A percentile compares a stretch with the other conserved stretches of the same genome.
Evolutionary conservation across 1,140 invertebrate genomes (phyloP).

Genomic region (Drosophila grimshawi): DNA sequence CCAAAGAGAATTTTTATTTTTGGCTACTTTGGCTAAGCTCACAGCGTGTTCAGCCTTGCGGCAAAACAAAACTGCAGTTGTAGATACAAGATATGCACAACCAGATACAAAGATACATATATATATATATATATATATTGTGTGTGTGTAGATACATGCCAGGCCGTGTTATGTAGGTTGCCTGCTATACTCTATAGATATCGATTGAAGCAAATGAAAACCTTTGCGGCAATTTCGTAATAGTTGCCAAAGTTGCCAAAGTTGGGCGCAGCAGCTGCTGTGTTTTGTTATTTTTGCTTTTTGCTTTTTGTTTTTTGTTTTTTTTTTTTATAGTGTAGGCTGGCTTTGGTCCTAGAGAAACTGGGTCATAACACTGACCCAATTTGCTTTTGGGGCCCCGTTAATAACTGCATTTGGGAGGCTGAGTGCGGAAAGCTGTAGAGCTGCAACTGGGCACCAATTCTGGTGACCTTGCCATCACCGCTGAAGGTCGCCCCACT

Average conservation of each 20-base stretch:
- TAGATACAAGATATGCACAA: constrained; percentile 35
- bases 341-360: constrained; percentile 17
- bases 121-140: constrained; percentile 32
- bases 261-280: no score
- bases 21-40: constrained; percentile 78
- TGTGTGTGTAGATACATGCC: constrained; percentile 3
- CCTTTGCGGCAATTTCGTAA: background rate
- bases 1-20: constrained; percentile 76
- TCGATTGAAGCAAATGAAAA: constrained; percentile 22
- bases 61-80: constrained; percentile 48
- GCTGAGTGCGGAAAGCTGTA: constrained; percentile 3
- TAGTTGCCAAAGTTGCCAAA: constrained; percentile 11
- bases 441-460: constrained; percentile 4
- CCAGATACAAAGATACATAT: constrained; percentile 19
- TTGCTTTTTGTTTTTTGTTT: background rate
- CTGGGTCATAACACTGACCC: constrained; percentile 80
- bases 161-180: constrained; percentile 25
- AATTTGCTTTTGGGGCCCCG: constrained; percentile 37
- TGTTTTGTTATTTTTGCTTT: background rate
- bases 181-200: background rate
- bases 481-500: constrained; percentile 61
- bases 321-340: background rate
- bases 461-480: constrained; percentile 58
- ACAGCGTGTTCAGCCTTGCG: constrained; percentile 24
- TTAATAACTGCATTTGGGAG: constrained; percentile 37